Conservation (phyloP, 1,140 invertebrate species). For the Arctopsyche grandis region DNA sequence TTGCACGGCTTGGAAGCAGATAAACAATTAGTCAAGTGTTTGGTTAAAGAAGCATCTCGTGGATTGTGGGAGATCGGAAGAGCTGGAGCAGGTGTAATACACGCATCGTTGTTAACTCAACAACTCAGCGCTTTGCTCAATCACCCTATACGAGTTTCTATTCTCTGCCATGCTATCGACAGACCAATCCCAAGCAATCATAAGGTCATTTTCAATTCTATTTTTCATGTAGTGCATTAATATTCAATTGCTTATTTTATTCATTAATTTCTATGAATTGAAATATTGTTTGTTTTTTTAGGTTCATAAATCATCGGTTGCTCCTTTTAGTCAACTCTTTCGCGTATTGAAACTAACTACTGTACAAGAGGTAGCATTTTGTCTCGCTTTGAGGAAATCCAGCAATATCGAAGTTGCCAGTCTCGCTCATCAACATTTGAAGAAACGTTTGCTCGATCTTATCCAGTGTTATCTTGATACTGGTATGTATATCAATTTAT, state of each 20-base stretch:
- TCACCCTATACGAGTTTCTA: constrained; percentile 62
- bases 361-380: constrained; percentile 90
- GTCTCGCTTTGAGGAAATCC: constrained; percentile 83
- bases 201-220: constrained; percentile 58
- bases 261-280: too few species aligned
- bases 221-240: not conserved
- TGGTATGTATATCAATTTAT: constrained; percentile 18
- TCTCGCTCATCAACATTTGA: constrained; percentile 80
- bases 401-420: constrained; percentile 77
- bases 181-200: constrained; percentile 59
- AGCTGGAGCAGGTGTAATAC: constrained; percentile 57
- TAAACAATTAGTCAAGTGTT: constrained; percentile 60
- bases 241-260: constrained; percentile 21
- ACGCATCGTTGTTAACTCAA: constrained; percentile 60
- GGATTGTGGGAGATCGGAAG: constrained; percentile 41
- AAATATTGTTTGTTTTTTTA: constrained; percentile 60
- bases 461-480: constrained; percentile 86
- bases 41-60: constrained; percentile 58
- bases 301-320: constrained; percentile 78
- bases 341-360: constrained; percentile 84
- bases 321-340: constrained; percentile 84
- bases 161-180: constrained; percentile 62
- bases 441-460: constrained; percentile 84
- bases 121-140: constrained; percentile 60
- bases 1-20: constrained; percentile 55